Conservation (phyloP, 92 coral and sea anemone species). For the Porites rus region DNA sequence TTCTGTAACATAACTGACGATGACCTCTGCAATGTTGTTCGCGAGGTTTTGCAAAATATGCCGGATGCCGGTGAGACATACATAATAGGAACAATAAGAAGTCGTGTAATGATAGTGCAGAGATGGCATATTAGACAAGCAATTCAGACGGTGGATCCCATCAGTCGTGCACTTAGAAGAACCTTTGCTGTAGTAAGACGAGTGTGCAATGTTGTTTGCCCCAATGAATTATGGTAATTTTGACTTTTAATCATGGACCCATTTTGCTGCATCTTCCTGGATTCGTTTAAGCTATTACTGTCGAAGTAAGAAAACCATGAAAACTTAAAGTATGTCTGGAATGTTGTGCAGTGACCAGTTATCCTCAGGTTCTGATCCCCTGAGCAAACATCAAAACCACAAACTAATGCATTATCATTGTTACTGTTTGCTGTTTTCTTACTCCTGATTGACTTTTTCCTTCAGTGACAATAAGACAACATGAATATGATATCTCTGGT, state of each 20-base stretch:
- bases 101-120: conserved; percentile 65
- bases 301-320: neutral
- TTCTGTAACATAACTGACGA: conserved; percentile 49
- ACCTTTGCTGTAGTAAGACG: conserved; percentile 57
- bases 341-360: conserved; percentile 12
- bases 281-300: neutral
- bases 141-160: conserved; percentile 70
- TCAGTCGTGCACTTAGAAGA: conserved; percentile 73
- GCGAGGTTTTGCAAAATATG: conserved; percentile 55
- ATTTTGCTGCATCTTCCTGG: neutral
- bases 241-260: neutral
- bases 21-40: conserved; percentile 49
- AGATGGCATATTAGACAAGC: conserved; percentile 70
- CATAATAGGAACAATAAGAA: conserved; percentile 60
- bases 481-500: too few relatives aligned
- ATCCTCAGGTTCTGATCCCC: neutral
- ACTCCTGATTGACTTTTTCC: too few relatives aligned
- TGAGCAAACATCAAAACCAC: neutral
- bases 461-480: too few relatives aligned
- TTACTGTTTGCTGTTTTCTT: too few relatives aligned
- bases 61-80: conserved; percentile 68
- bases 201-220: conserved; percentile 70
- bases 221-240: conserved; percentile 72
- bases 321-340: conserved; percentile 5
- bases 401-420: too few relatives aligned